phyloP scores from a whole-genome alignment of 2,797 vertebrate genomes.

The Sebastes minor region DNA sequence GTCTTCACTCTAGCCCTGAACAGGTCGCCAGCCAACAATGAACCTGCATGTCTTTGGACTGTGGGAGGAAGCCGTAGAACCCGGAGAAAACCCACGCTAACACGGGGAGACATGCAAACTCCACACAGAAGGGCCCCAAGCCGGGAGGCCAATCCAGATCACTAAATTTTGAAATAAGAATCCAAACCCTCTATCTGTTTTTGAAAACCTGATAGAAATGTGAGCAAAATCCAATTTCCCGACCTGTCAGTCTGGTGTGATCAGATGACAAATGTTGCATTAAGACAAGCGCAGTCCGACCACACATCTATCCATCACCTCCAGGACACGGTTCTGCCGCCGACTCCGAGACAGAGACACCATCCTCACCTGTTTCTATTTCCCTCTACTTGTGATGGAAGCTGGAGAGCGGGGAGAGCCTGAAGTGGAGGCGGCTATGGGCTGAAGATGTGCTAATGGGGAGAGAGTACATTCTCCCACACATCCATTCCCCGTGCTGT shows the following conservation, averaged over 20 bases:
- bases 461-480: constrained; percentile 86
- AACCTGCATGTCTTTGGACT: too few relatives aligned
- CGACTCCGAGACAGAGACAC: not conserved
- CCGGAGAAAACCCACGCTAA: too few relatives aligned
- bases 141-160: not conserved
- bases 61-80: too few relatives aligned
- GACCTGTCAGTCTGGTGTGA: constrained; percentile 18
- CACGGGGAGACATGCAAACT: too few relatives aligned
- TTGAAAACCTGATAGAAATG: constrained; percentile 7
- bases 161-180: not conserved
- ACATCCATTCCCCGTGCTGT: constrained; percentile 90
- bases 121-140: too few relatives aligned
- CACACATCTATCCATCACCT: constrained; percentile 44
- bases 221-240: constrained; percentile 43
- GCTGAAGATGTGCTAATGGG: constrained; percentile 85
- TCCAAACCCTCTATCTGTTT: not conserved
- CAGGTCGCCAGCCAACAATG: too few relatives aligned
- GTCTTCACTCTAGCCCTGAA: too few relatives aligned
- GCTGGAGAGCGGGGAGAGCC: constrained; percentile 56
- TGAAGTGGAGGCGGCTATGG: constrained; percentile 31
- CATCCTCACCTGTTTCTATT: constrained; percentile 20
- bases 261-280: constrained; percentile 51
- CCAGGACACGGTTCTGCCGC: not conserved
- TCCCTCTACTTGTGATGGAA: constrained; percentile 21
- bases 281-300: constrained; percentile 2